Base-by-base conservation (phyloP, 2,113 vertebrate species). In the Labrus mixtus region DNA sequence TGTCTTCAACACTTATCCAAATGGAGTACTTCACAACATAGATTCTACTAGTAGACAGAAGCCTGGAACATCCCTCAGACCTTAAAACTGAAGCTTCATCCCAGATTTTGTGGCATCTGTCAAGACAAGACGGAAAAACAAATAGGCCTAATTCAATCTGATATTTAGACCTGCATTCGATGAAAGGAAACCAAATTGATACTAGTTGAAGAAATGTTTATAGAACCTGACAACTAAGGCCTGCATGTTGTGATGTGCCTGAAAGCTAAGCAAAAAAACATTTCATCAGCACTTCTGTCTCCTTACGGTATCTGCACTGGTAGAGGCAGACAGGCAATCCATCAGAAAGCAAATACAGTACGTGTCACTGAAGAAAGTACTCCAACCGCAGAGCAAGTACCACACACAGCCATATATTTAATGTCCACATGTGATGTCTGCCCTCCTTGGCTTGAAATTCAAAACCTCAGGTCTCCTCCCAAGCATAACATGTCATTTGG, bases 251-350 rank as follows among this genome's bases (percentile, higher is more conserved):
- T 59, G 77, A 85, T 72, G 70, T 73, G 67, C 61, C 63, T 70
- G 69, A 76, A 83, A 88, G 82, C 82, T 74, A 45, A 69, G 84
- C 33, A 71, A 76, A 83, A 33, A 89, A 82, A 23, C 33, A 80
- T 89, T 87, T 90, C 77, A 87, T 93, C 90, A 91, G 91, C 87
- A 90, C 71, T 88, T 89, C 80, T 87, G 68, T 74, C 81, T 85
- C 83, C 69, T 82, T 77, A 80, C 71, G 78, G 63, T 86, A 56
- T 82, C 70, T 69, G 66, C 82, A 82, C 72, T 68, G 66, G 77
- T 71, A 20, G 69, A 60, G 65, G 67, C 73, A 43, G 83, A 76
- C 85, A 87, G 58, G 76, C 87, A 75, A 88, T 91, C 89, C 84
- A 86, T 93, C 89, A 89, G 51, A 82, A 77, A 70, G 69, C 84